Percentiles rank a stretch among this genome's conserved stretches.
Conservation (phyloP, 2,888 invertebrate genomes). For the Stenchaetothrips biformis region DNA sequence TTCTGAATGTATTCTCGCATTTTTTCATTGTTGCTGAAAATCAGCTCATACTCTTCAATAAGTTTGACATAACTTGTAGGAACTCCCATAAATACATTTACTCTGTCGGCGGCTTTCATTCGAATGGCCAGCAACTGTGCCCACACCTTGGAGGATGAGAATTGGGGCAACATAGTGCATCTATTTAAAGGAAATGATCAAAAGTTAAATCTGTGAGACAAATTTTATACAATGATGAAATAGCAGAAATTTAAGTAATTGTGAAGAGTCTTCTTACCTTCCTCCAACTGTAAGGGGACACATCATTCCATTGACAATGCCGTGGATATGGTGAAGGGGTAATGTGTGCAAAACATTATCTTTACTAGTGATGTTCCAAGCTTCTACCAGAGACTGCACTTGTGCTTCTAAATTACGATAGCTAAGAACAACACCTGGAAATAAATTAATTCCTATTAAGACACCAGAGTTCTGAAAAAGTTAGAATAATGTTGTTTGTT, state of each 20-base stretch:
- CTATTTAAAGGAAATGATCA: conserved; percentile 35
- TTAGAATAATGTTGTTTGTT: background rate
- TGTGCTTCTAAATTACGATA: conserved; percentile 68
- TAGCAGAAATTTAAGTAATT: background rate
- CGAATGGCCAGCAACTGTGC: conserved; percentile 61
- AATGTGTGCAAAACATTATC: conserved; percentile 77
- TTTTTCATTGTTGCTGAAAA: conserved; percentile 37
- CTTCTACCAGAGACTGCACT: conserved; percentile 60
- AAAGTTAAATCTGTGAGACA: background rate
- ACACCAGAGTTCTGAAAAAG: too few species aligned
- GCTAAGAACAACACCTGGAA: conserved; percentile 66
- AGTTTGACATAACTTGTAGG: conserved; percentile 82
- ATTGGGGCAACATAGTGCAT: conserved; percentile 51
- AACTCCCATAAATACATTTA: conserved; percentile 78
- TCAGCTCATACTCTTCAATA: conserved; percentile 62
- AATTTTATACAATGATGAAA: background rate
- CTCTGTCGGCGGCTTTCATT: conserved; percentile 56
- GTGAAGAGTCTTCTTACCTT: conserved; percentile 40
- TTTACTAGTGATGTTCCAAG: conserved; percentile 66
- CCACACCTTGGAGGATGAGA: conserved; percentile 67
- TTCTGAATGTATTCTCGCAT: conserved; percentile 47
- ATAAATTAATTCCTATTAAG: conserved; percentile 27
- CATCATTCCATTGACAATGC: conserved; percentile 77
- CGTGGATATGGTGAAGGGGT: conserved; percentile 84
- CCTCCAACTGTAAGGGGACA: conserved; percentile 75